Percentiles rank a stretch among this genome's conserved stretches.
Conservation (phyloP, 2,113 vertebrate genomes). For the Sinocyclocheilus anophthalmus region DNA sequence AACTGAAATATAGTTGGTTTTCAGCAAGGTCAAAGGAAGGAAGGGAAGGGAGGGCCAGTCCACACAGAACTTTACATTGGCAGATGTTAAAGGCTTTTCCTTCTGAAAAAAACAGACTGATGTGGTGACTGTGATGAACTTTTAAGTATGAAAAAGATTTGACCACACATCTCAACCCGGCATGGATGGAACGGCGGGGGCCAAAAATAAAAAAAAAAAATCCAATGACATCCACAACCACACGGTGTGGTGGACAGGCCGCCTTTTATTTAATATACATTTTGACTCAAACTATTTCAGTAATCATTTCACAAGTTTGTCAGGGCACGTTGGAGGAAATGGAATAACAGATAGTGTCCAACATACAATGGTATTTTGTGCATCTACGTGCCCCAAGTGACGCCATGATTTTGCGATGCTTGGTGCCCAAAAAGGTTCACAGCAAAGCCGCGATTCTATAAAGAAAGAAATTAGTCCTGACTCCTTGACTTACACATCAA, state of each 20-base stretch:
- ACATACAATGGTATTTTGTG: slow-evolving; percentile 9
- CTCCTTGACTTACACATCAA: no score
- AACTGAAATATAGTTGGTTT: slow-evolving; percentile 21
- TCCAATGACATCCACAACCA: no score
- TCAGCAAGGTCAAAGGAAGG: slow-evolving; percentile 41
- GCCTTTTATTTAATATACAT: not conserved
- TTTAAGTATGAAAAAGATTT: slow-evolving; percentile 16
- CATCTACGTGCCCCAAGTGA: no score
- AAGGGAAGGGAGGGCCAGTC: slow-evolving; percentile 32
- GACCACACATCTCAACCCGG: no score
- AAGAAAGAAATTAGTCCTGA: no score
- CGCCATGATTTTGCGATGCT: no score
- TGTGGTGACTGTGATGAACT: slow-evolving; percentile 32
- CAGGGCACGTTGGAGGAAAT: not conserved
- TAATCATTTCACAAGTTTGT: not conserved
- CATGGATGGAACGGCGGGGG: no score
- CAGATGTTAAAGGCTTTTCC: slow-evolving; percentile 43
- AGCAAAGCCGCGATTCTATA: no score
- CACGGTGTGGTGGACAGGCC: no score
- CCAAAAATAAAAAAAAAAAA: no score
- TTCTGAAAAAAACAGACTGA: slow-evolving; percentile 22
- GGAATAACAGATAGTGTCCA: slow-evolving; percentile 18
- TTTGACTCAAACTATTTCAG: not conserved
- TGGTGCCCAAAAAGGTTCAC: no score
- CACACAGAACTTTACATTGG: slow-evolving; percentile 51